Percentiles rank a stretch among this genome's conserved stretches.
Conservation (phyloP, 2,888 invertebrate genomes). For the Dendrolimus pini region DNA sequence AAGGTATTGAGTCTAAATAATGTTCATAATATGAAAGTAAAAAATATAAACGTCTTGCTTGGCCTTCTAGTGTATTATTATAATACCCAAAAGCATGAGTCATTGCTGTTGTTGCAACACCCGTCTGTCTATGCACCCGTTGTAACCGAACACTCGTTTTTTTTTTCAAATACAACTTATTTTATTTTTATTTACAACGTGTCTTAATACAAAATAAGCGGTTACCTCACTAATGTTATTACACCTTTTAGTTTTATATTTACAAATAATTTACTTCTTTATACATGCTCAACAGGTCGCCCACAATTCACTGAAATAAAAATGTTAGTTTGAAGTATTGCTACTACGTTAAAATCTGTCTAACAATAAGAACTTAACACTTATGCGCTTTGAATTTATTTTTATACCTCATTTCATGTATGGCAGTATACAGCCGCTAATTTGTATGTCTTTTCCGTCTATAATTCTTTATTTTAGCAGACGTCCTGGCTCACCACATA, state of each 20-base stretch:
- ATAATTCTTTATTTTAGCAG: too few species aligned
- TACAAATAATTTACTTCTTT: too few species aligned
- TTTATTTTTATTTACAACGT: slow-evolving; percentile 11
- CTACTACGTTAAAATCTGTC: background rate
- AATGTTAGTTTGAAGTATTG: background rate
- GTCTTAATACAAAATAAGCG: slow-evolving; percentile 23
- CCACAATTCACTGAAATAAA: background rate
- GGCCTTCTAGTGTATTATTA: slow-evolving; percentile 37
- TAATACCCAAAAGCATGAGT: slow-evolving; percentile 54
- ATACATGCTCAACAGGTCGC: too few species aligned
- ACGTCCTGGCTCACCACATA: too few species aligned
- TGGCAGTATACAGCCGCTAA: too few species aligned
- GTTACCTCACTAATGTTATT: slow-evolving; percentile 4
- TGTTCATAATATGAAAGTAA: too few species aligned
- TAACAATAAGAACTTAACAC: too few species aligned
- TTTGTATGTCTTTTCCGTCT: too few species aligned
- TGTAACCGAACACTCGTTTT: slow-evolving; percentile 24
- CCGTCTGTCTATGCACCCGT: slow-evolving; percentile 18
- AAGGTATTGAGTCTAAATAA: too few species aligned
- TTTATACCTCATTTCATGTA: too few species aligned
- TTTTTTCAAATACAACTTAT: slow-evolving; percentile 19
- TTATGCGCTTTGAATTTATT: too few species aligned
- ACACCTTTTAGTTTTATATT: background rate
- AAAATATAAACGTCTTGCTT: slow-evolving; percentile 23
- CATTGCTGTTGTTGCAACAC: slow-evolving; percentile 41